phyloP scores from a whole-genome alignment of 1,140 invertebrate species.

The Drosophila kikkawai region DNA sequence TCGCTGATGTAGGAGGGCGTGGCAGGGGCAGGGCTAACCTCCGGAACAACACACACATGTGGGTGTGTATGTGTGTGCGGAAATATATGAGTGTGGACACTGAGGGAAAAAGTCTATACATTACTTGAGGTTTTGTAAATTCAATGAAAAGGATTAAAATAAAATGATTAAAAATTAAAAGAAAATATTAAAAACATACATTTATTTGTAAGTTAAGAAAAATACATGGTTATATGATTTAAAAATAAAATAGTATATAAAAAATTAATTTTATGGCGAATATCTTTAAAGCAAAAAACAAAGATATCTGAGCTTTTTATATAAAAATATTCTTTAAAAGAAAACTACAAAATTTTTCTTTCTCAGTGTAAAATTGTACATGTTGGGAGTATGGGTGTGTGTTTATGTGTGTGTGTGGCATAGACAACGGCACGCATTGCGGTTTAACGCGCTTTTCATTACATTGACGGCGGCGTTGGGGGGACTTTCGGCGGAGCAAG shows the following conservation, averaged over 20 bases:
- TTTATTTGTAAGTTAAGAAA: not conserved
- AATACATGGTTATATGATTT: too few species aligned
- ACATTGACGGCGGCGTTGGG: constrained; percentile 17
- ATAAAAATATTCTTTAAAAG: not conserved
- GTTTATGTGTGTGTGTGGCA: constrained; percentile 22
- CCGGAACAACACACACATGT: constrained; percentile 5
- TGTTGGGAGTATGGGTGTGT: constrained; percentile 13
- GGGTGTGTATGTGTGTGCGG: constrained; percentile 4
- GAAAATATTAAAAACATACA: not conserved
- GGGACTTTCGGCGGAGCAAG: too few species aligned
- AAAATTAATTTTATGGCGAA: not conserved
- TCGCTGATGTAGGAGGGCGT: constrained; percentile 53
- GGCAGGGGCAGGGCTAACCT: constrained; percentile 42
- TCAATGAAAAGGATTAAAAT: not conserved
- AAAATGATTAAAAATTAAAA: not conserved
- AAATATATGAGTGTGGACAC: not conserved
- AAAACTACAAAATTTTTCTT: not conserved
- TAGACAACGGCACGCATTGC: constrained; percentile 57
- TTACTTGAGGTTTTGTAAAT: not conserved
- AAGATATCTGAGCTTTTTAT: not conserved
- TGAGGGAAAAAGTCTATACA: not conserved
- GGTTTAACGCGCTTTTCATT: constrained; percentile 68
- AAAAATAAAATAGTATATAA: not conserved
- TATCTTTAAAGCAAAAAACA: not conserved
- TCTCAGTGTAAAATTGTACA: constrained; percentile 10